Evolutionary conservation across 2,113 vertebrate genomes (phyloP).

Genomic region (Heterocephalus glaber): DNA sequence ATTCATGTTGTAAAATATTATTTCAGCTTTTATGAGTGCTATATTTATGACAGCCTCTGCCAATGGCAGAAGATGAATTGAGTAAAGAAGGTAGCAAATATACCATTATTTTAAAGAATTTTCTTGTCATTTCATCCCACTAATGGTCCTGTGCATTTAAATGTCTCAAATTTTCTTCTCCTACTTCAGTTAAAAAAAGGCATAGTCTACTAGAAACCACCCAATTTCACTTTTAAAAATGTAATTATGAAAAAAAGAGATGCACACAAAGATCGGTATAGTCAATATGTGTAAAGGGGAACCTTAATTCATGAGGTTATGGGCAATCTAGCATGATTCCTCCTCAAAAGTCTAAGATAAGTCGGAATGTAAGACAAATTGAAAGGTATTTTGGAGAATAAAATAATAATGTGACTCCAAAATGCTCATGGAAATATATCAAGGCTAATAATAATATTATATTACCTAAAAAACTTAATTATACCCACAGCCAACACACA

Average conservation of each 20-base stretch:
- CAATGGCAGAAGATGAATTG: background rate
- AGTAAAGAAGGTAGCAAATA: background rate
- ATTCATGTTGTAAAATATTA: rapidly evolving
- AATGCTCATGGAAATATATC: background rate
- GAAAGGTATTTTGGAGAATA: background rate
- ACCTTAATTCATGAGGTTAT: background rate
- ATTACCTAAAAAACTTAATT: background rate
- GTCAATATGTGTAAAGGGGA: background rate
- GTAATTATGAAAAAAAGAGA: background rate
- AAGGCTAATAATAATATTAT: background rate
- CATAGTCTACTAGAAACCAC: background rate
- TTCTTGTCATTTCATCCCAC: background rate
- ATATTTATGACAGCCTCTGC: background rate
- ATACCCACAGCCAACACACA: background rate
- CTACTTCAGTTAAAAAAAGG: conserved; percentile 20
- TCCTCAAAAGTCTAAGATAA: background rate
- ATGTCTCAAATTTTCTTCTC: background rate
- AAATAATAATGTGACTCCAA: background rate
- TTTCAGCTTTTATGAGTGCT: conserved; percentile 28
- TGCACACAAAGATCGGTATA: background rate
- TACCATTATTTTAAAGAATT: conserved; percentile 38
- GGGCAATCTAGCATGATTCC: background rate
- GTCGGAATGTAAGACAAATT: background rate
- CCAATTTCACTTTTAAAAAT: background rate
- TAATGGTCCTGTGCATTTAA: background rate